phyloP scores from a whole-genome alignment of 2,888 invertebrate species.

The Parthenolecanium corni region DNA sequence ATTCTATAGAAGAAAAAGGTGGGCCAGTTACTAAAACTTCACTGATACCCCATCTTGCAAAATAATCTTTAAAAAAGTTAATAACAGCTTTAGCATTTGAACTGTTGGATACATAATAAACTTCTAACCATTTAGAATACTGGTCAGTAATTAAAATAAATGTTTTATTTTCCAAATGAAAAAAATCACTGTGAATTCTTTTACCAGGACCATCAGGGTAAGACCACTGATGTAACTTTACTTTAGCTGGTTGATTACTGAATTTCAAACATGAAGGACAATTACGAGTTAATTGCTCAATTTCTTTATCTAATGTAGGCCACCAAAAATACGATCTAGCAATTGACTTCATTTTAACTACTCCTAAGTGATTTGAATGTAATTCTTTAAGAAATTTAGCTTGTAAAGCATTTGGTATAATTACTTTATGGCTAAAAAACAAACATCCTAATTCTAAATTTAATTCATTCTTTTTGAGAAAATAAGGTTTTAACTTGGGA shows the following conservation, averaged over 20 bases:
- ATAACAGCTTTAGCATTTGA: too few species aligned
- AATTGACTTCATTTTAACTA: slow-evolving; percentile 34
- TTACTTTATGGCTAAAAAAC: not conserved
- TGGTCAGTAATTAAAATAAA: not conserved
- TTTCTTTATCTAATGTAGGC: not conserved
- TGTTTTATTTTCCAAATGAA: not conserved
- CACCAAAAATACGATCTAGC: too few species aligned
- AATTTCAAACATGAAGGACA: slow-evolving; percentile 1
- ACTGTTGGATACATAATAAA: too few species aligned
- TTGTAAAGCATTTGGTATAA: not conserved
- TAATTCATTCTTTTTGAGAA: not conserved
- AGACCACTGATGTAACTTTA: not conserved
- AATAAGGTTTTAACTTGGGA: not conserved
- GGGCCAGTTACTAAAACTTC: not conserved
- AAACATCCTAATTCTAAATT: not conserved
- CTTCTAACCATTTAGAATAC: too few species aligned
- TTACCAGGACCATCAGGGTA: not conserved
- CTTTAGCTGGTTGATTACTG: not conserved
- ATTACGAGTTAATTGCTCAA: not conserved
- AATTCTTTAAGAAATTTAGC: slow-evolving; percentile 32
- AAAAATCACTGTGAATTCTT: not conserved
- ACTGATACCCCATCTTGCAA: not conserved
- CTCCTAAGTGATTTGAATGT: slow-evolving; percentile 34
- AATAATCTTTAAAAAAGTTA: not conserved
- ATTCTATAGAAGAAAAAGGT: not conserved